These are phyloP conservation scores for Caranx melampygus DNA, from an alignment of 2,113 vertebrate genomes.

Conservation along the genomic window DNA sequence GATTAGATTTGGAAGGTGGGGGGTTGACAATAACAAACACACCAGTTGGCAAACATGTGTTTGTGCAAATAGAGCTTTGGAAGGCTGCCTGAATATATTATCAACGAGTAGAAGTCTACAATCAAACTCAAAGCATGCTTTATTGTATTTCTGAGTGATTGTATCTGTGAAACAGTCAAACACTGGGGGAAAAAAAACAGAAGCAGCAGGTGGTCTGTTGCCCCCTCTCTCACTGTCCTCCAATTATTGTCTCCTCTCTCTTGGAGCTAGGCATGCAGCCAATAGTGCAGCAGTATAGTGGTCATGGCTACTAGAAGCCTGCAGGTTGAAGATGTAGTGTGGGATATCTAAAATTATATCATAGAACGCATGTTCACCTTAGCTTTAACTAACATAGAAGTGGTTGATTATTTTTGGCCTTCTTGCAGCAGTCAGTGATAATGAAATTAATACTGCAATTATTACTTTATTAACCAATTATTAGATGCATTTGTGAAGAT, in stretches of 20 bases:
- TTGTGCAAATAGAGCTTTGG: slow-evolving; percentile 55
- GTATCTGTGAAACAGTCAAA: slow-evolving; percentile 49
- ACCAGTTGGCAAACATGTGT: slow-evolving; percentile 66
- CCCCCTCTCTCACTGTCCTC: slow-evolving; percentile 42
- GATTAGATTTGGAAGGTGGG: slow-evolving; percentile 50
- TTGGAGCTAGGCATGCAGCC: slow-evolving; percentile 50
- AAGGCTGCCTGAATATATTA: slow-evolving; percentile 62
- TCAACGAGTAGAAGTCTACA: slow-evolving; percentile 47
- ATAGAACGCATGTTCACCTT: background rate
- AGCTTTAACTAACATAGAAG: background rate
- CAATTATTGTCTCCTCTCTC: slow-evolving; percentile 49
- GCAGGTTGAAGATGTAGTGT: background rate
- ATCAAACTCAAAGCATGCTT: slow-evolving; percentile 47
- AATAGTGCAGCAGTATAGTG: slow-evolving; percentile 58
- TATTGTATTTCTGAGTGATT: slow-evolving; percentile 54
- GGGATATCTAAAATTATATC: background rate
- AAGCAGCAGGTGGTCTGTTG: slow-evolving; percentile 63
- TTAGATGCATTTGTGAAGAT: background rate
- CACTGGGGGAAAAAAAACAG: background rate
- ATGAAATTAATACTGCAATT: background rate
- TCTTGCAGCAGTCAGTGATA: background rate
- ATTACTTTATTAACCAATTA: background rate
- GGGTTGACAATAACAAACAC: slow-evolving; percentile 39
- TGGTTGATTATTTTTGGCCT: background rate
- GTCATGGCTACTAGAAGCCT: slow-evolving; percentile 40